phyloP scores from a whole-genome alignment of 2,113 vertebrate genomes.

The Myiozetetes cayanensis region DNA sequence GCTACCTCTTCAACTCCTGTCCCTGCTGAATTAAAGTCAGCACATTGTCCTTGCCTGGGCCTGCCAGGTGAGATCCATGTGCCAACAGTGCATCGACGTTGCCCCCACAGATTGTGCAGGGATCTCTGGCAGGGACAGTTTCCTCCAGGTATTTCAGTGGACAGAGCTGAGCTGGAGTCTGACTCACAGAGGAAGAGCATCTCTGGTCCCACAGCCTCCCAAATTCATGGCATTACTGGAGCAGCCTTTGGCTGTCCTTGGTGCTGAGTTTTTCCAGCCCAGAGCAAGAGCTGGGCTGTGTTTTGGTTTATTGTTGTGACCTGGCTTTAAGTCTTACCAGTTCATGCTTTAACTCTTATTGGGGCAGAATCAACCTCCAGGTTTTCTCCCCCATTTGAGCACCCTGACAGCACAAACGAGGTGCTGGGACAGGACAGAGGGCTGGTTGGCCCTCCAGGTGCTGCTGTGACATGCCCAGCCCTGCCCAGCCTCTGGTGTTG shows the following conservation, averaged over 20 bases:
- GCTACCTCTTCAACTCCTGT: neutral
- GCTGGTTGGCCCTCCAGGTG: neutral
- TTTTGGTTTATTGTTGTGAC: neutral
- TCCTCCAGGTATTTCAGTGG: neutral
- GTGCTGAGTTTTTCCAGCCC: neutral
- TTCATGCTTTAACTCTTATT: neutral
- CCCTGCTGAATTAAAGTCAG: neutral
- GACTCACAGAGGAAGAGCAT: neutral
- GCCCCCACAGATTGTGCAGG: accelerated
- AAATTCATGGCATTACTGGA: accelerated
- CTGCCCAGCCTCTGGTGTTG: neutral
- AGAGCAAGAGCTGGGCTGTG: accelerated
- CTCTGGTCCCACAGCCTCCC: neutral
- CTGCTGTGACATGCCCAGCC: neutral
- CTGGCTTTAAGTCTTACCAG: neutral
- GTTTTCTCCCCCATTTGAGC: neutral
- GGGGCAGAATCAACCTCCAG: neutral
- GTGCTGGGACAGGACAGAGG: neutral
- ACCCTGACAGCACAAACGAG: accelerated
- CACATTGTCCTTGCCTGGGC: neutral
- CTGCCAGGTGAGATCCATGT: accelerated
- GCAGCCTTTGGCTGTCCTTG: neutral
- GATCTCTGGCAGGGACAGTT: neutral
- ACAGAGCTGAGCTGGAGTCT: neutral
- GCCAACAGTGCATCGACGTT: neutral